Conservation (phyloP, 2,113 vertebrate genomes). For the Natator depressus region DNA sequence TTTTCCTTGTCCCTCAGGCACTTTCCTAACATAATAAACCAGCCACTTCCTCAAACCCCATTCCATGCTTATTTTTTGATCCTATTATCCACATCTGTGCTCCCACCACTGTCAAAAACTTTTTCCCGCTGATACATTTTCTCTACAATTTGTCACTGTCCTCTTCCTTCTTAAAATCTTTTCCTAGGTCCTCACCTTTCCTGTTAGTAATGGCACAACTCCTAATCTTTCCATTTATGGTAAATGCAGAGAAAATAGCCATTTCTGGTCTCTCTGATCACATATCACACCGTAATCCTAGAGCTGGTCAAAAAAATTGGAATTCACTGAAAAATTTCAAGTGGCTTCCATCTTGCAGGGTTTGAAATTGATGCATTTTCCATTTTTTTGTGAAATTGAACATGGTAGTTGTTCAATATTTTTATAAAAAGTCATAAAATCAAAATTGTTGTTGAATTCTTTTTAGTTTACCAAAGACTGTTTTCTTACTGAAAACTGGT, state of each 20-base stretch:
- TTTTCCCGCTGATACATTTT: background rate
- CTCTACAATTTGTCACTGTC: background rate
- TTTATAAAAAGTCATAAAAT: background rate
- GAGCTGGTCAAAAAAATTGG: background rate
- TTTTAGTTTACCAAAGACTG: background rate
- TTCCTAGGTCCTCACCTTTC: background rate
- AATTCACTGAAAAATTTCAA: background rate
- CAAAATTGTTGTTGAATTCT: background rate
- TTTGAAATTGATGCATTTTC: background rate
- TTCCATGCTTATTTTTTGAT: background rate
- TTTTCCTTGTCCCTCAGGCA: background rate
- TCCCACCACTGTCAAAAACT: background rate
- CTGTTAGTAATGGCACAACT: background rate
- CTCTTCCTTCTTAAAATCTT: background rate
- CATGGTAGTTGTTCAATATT: background rate
- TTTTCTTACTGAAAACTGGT: background rate
- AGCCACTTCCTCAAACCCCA: background rate
- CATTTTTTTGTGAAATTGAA: background rate
- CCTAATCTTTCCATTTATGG: background rate
- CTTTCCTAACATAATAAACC: background rate
- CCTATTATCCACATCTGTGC: background rate
- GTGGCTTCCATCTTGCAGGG: background rate
- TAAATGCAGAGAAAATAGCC: background rate
- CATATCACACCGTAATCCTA: background rate
- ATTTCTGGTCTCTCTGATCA: background rate